Conservation (phyloP, 2,888 invertebrate species). For the Syrista parreyssii region DNA sequence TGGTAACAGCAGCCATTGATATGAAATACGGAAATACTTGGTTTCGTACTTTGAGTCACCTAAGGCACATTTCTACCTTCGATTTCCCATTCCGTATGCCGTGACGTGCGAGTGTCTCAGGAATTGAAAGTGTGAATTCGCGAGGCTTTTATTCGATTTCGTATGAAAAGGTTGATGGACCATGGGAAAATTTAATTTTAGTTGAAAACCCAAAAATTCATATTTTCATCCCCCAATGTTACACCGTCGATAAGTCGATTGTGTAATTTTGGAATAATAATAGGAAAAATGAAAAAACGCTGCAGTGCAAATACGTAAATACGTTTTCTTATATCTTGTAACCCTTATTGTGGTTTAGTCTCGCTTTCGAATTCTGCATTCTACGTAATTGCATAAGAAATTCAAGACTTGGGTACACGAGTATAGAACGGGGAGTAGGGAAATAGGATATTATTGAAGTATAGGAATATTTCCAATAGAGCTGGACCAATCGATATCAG, state of each 20-base stretch:
- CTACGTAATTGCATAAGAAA: no score
- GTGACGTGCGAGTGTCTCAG: constrained; percentile 44
- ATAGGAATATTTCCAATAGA: no score
- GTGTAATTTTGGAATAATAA: no score
- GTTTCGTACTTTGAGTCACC: constrained; percentile 19
- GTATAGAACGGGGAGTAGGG: no score
- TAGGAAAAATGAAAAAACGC: no score
- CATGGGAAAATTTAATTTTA: background rate
- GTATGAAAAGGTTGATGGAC: background rate
- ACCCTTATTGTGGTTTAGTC: no score
- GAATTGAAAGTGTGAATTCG: constrained; percentile 41
- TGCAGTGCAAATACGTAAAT: no score
- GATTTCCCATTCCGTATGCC: constrained; percentile 51
- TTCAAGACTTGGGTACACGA: no score
- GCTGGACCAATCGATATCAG: no score
- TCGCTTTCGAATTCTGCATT: no score
- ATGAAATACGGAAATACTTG: constrained; percentile 30
- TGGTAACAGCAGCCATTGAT: background rate
- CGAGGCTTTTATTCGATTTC: constrained; percentile 1
- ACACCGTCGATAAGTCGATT: background rate
- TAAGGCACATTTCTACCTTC: constrained; percentile 36
- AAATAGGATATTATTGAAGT: no score
- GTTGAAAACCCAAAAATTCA: background rate
- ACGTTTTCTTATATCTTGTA: no score
- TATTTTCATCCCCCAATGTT: background rate